phyloP scores from a whole-genome alignment of 1,140 invertebrate species.

The Colletes gigas region DNA sequence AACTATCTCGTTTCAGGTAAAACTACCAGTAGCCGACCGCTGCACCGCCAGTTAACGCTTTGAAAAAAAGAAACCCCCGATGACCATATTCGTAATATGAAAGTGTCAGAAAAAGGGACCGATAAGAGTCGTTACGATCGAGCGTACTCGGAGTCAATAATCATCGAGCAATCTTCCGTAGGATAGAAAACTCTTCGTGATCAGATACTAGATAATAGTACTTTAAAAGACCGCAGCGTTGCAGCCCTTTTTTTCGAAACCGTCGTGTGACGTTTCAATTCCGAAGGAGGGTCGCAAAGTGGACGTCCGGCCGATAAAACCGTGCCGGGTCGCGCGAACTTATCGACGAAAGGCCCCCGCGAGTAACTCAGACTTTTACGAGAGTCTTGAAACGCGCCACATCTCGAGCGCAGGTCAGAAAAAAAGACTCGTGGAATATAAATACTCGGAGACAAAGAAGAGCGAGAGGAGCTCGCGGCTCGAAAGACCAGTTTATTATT shows the following conservation, averaged over 20 bases:
- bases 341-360: conserved; percentile 10
- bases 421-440: conserved; percentile 26
- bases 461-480: conserved; percentile 47
- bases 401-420: background rate
- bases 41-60: too few species aligned
- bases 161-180: too few species aligned
- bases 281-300: background rate
- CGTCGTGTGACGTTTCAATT: conserved; percentile 3
- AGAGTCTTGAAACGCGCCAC: conserved; percentile 9
- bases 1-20: background rate
- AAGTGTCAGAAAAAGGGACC: too few species aligned
- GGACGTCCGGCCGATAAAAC: background rate
- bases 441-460: conserved; percentile 54
- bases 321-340: background rate
- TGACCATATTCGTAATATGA: too few species aligned
- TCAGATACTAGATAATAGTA: too few species aligned
- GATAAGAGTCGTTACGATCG: too few species aligned
- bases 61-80: too few species aligned
- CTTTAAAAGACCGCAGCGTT: too few species aligned
- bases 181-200: too few species aligned
- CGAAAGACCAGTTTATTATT: conserved; percentile 70
- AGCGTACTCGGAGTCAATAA: too few species aligned
- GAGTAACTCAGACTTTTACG: conserved; percentile 24
- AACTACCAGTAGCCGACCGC: too few species aligned
- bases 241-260: too few species aligned